A percentile compares a stretch with the other conserved stretches of the same genome.
Evolutionary conservation across 2,113 vertebrate genomes (phyloP).

Genomic region (Plectropomus leopardus): DNA sequence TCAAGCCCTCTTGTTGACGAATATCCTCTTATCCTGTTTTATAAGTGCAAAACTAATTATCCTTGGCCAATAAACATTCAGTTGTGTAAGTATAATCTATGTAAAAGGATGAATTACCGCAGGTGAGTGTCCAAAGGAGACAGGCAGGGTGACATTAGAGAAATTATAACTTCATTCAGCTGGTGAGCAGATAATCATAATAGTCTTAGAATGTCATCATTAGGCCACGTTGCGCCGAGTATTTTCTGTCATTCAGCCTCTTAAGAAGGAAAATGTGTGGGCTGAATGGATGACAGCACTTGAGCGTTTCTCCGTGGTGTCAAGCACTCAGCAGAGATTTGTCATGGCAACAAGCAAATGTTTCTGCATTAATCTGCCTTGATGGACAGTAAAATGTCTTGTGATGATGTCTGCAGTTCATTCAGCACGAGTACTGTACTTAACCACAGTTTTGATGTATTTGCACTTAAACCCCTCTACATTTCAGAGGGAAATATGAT

Average conservation of each 20-base stretch:
- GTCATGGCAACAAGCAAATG: slow-evolving; percentile 65
- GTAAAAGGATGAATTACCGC: background rate
- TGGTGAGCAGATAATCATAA: slow-evolving; percentile 21
- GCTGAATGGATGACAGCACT: slow-evolving; percentile 36
- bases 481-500: background rate
- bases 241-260: slow-evolving; percentile 44
- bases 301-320: slow-evolving; percentile 39
- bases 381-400: slow-evolving; percentile 17
- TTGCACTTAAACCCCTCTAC: background rate
- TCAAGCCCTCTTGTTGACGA: background rate
- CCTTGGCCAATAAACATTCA: background rate
- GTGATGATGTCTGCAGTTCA: slow-evolving; percentile 3
- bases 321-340: slow-evolving; percentile 45
- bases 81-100: background rate
- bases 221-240: slow-evolving; percentile 5
- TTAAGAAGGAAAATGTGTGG: slow-evolving; percentile 19
- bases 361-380: slow-evolving; percentile 28
- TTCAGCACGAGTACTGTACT: background rate
- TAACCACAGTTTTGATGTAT: background rate
- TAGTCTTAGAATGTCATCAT: slow-evolving; percentile 34
- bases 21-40: background rate
- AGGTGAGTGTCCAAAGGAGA: background rate
- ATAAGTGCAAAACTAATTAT: background rate
- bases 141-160: background rate
- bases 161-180: slow-evolving; percentile 23